phyloP scores from a whole-genome alignment of 2,888 invertebrate species.

The Drosophila greeni region DNA sequence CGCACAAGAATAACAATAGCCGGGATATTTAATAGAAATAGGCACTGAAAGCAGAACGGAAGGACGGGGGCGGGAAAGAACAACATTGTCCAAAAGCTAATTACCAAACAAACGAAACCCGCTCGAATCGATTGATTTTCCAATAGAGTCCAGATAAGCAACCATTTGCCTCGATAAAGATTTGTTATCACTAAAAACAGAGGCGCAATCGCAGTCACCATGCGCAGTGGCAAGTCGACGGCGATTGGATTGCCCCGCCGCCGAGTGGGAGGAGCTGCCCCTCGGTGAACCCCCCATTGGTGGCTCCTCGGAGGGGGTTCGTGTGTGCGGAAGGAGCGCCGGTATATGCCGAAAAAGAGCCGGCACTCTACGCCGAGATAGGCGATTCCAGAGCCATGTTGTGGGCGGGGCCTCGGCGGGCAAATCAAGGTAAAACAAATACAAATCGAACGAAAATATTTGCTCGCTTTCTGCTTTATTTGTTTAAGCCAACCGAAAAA shows the following conservation, averaged over 20 bases:
- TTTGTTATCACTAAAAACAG: slow-evolving; percentile 78
- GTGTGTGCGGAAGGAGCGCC: slow-evolving; percentile 51
- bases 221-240: slow-evolving; percentile 66
- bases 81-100: slow-evolving; percentile 69
- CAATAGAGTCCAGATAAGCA: slow-evolving; percentile 63
- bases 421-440: slow-evolving; percentile 73
- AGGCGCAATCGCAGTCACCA: slow-evolving; percentile 68
- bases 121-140: slow-evolving; percentile 71
- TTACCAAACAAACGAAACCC: slow-evolving; percentile 68
- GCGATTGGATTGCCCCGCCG: slow-evolving; percentile 63
- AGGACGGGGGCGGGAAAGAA: slow-evolving; percentile 34
- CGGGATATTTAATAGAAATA: slow-evolving; percentile 29
- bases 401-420: slow-evolving; percentile 63
- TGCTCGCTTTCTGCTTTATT: slow-evolving; percentile 50
- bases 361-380: slow-evolving; percentile 20
- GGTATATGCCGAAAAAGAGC: slow-evolving; percentile 45
- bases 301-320: slow-evolving; percentile 32
- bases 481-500: slow-evolving; percentile 30
- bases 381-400: slow-evolving; percentile 57
- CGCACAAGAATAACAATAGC: slow-evolving; percentile 22
- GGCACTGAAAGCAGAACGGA: slow-evolving; percentile 9
- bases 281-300: slow-evolving; percentile 53
- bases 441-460: slow-evolving; percentile 72
- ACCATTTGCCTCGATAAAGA: slow-evolving; percentile 71
- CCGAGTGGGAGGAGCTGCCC: slow-evolving; percentile 63